Evolutionary conservation across 2,888 invertebrate species (phyloP), one percentile per base, ranked within the genome.

Genomic region (Macrosiphum euphorbiae): DNA sequence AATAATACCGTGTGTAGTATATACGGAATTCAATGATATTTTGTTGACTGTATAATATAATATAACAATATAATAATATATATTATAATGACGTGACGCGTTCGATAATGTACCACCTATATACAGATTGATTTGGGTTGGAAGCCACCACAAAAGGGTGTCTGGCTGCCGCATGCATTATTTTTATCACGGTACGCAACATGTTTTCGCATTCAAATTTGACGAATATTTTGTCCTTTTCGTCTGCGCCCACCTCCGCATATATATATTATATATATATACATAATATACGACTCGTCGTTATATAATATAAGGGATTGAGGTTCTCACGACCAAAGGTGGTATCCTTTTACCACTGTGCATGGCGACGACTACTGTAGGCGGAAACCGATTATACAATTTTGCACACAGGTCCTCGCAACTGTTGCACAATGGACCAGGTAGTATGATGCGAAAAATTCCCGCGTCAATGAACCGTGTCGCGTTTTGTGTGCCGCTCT

Each of bases 331-430:
- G 93, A 41, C 93, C 92, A 24, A 89, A 50, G 88, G 88, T 67
- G 88, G 92, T 88, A 90, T 92, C 92, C 92, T 92, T 92, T 92
- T 92, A 88, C 92, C 78, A 20, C n/a, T 41, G 0, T 5, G 13
- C 67, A n/a, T n/a, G 20, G 50, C 58, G 58, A 28, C 58, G 58
- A 28, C 5, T 67, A 47, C 86, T 52, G 88, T 88, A 90, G 89
- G 93, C 94, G 94, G 90, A 94, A 94, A 94, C 90, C 94, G 84
- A 93, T 92, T 88, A 93, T 93, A 94, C 89, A 90, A 94, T 94
- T 87, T 94, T 44, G 90, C 94, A 52, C 35, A 24, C 88, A 78
- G 92, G 92, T 88, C 92, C 88, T 78, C 92, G 88, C 92, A 92
- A 92, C 92, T 92, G 92, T 92, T 92, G 92, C 92, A 92, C 92